Evolutionary conservation across 2,888 invertebrate genomes (phyloP).

Genomic region (Biston stratarius): DNA sequence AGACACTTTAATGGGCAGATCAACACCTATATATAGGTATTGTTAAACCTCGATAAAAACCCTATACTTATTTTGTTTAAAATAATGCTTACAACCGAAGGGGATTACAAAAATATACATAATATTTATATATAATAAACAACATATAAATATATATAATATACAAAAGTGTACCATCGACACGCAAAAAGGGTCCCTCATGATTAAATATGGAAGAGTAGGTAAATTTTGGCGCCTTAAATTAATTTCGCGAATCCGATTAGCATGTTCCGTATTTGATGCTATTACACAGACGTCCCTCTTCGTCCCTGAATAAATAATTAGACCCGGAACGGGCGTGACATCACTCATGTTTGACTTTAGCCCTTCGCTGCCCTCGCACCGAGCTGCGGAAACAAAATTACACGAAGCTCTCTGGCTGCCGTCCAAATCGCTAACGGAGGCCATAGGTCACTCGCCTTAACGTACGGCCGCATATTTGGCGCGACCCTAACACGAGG

Average conservation of each 20-base stretch:
- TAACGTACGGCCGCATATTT: constrained; percentile 73
- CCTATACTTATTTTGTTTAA: no score
- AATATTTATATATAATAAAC: no score
- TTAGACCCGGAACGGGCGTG: constrained; percentile 31
- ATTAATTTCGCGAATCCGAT: constrained; percentile 31
- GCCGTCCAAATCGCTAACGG: constrained; percentile 69
- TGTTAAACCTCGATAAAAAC: no score
- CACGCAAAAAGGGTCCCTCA: constrained; percentile 11
- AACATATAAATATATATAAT: no score
- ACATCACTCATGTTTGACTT: constrained; percentile 40
- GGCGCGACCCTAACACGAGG: constrained; percentile 46
- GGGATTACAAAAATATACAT: no score
- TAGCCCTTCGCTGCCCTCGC: constrained; percentile 36
- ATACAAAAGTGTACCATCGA: constrained; percentile 10
- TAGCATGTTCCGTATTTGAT: constrained; percentile 35
- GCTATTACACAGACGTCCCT: constrained; percentile 36
- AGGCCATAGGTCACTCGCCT: constrained; percentile 74
- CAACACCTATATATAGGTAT: no score
- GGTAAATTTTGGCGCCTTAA: constrained; percentile 30
- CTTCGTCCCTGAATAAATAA: constrained; percentile 36
- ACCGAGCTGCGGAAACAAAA: constrained; percentile 37
- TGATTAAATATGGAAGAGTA: constrained; percentile 5
- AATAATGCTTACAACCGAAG: no score
- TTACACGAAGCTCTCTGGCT: constrained; percentile 69
- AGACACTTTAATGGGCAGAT: no score